A percentile compares a stretch with the other conserved stretches of the same genome.
phyloP scores from a whole-genome alignment of 2,797 vertebrate genomes.

The Rhinella marina region DNA sequence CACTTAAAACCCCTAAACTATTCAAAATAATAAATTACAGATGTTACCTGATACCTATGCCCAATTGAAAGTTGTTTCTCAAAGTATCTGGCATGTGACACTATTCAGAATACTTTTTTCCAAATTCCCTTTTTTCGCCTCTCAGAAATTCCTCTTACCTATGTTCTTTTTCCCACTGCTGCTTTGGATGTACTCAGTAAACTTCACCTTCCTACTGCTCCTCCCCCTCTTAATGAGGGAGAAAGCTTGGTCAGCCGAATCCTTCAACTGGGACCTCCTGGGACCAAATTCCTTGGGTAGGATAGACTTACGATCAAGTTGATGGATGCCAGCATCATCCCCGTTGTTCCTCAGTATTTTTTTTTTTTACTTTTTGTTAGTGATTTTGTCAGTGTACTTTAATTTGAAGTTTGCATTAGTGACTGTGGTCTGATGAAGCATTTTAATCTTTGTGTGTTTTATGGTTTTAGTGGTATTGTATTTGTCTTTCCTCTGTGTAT shows the following conservation, averaged over 20 bases:
- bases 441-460: slow-evolving; percentile 75
- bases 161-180: slow-evolving; percentile 93
- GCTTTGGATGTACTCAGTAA: slow-evolving; percentile 97
- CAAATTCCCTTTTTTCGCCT: slow-evolving; percentile 17
- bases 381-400: slow-evolving; percentile 73
- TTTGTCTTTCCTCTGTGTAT: slow-evolving; percentile 71
- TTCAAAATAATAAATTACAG: background rate
- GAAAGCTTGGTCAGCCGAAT: slow-evolving; percentile 99
- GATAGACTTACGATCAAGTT: slow-evolving; percentile 89
- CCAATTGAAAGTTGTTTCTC: slow-evolving; percentile 13
- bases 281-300: slow-evolving; percentile 99
- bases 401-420: slow-evolving; percentile 64
- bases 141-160: slow-evolving; percentile 77
- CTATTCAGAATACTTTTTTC: slow-evolving; percentile 38
- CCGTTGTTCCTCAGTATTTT: slow-evolving; percentile 78
- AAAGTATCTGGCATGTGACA: slow-evolving; percentile 15
- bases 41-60: background rate
- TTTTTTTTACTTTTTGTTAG: slow-evolving; percentile 69
- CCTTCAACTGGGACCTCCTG: slow-evolving; percentile 98
- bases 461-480: slow-evolving; percentile 78
- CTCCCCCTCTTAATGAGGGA: slow-evolving; percentile 99
- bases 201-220: slow-evolving; percentile 98
- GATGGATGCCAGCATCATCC: slow-evolving; percentile 86
- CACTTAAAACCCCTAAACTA: background rate
- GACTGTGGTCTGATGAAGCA: slow-evolving; percentile 73